Percentiles rank a stretch among this genome's conserved stretches.
Conservation (phyloP, 2,113 vertebrate genomes). For the Rhabdornis inornatus region DNA sequence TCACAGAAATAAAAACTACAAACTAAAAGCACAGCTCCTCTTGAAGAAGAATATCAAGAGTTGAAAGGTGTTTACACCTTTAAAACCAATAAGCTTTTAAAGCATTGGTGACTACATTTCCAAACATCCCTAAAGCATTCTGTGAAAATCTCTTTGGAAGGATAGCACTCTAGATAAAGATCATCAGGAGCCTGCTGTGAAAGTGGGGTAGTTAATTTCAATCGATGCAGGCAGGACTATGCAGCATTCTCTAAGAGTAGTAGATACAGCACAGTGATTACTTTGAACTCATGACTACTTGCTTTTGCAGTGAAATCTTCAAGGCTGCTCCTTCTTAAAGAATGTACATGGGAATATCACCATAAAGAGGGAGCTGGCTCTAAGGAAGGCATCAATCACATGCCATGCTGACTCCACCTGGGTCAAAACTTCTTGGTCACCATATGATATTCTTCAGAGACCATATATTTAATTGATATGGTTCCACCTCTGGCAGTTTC, state of each 20-base stretch:
- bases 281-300: background rate
- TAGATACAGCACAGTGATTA: background rate
- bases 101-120: background rate
- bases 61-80: background rate
- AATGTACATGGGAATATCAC: background rate
- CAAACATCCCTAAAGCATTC: background rate
- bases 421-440: background rate
- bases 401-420: background rate
- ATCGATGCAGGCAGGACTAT: accelerated
- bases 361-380: background rate
- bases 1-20: background rate
- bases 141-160: background rate
- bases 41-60: background rate
- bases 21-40: background rate
- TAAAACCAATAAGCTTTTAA: background rate
- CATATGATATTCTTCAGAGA: background rate
- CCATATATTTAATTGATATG: background rate
- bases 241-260: background rate
- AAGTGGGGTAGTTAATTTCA: background rate
- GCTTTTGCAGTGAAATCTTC: background rate
- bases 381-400: background rate
- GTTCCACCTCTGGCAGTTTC: background rate
- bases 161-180: background rate
- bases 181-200: background rate
- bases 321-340: background rate